phyloP scores from a whole-genome alignment of 2,797 vertebrate species.

The Hirundo rustica region DNA sequence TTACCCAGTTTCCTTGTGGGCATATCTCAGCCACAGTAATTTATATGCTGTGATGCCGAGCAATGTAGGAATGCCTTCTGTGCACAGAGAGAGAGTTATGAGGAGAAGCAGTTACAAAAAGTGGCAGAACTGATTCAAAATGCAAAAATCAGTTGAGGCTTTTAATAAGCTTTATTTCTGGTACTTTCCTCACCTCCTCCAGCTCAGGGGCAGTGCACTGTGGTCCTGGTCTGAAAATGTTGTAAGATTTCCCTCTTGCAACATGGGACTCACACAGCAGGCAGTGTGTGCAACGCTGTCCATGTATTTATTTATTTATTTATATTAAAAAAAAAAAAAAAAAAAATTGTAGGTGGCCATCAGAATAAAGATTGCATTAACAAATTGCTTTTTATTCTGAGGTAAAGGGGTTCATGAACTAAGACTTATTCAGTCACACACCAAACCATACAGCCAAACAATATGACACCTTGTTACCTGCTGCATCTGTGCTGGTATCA shows the following conservation, averaged over 20 bases:
- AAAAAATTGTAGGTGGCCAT: not conserved
- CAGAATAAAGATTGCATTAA: not conserved
- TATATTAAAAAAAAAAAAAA: no score
- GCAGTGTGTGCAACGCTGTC: not conserved
- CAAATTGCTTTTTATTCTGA: not conserved
- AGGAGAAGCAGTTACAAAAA: not conserved
- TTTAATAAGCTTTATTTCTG: not conserved
- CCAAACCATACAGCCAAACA: not conserved
- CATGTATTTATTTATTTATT: not conserved
- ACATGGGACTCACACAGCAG: not conserved
- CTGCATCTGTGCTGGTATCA: not conserved
- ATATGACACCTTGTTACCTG: not conserved
- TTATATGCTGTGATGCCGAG: not conserved
- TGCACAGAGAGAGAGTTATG: not conserved
- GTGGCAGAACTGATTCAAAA: not conserved
- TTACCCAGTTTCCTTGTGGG: not conserved
- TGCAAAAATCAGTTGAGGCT: not conserved
- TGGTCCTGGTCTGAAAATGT: not conserved
- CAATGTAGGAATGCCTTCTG: not conserved
- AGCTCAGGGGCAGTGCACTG: not conserved
- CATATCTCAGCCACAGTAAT: not conserved
- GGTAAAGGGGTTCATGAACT: not conserved
- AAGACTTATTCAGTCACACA: not conserved
- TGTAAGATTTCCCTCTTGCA: not conserved
- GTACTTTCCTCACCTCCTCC: not conserved